Conservation (phyloP, 2,888 invertebrate genomes). For the Gerris lacustris region DNA sequence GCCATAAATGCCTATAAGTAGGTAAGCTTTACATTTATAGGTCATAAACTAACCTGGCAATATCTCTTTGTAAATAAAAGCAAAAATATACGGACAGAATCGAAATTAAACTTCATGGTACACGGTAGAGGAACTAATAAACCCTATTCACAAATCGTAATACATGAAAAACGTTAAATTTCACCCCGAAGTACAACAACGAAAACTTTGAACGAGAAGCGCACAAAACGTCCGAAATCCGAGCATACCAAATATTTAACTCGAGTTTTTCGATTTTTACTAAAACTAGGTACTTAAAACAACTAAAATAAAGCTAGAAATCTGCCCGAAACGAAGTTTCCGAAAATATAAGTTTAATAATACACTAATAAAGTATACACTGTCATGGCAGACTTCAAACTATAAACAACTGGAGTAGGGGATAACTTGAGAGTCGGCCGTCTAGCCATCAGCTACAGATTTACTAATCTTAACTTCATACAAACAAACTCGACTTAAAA, state of each 20-base stretch:
- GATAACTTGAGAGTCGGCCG: not conserved
- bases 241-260: not conserved
- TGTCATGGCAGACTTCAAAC: constrained; percentile 14
- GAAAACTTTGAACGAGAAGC: not conserved
- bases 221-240: not conserved
- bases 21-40: not conserved
- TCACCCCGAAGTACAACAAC: not conserved
- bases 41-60: constrained; percentile 8
- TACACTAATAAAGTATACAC: not conserved
- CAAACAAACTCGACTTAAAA: not conserved
- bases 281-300: not conserved
- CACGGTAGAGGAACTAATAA: too few relatives aligned
- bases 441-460: too few relatives aligned
- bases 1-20: too few relatives aligned
- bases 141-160: too few relatives aligned
- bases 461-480: too few relatives aligned
- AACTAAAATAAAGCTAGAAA: too few relatives aligned
- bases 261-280: not conserved
- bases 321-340: not conserved
- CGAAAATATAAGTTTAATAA: not conserved
- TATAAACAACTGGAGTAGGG: constrained; percentile 7
- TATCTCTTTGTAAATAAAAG: not conserved
- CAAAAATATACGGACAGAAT: not conserved
- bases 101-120: too few relatives aligned
- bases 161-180: too few relatives aligned